phyloP scores from a whole-genome alignment of 2,113 vertebrate species.

The Suncus etruscus region DNA sequence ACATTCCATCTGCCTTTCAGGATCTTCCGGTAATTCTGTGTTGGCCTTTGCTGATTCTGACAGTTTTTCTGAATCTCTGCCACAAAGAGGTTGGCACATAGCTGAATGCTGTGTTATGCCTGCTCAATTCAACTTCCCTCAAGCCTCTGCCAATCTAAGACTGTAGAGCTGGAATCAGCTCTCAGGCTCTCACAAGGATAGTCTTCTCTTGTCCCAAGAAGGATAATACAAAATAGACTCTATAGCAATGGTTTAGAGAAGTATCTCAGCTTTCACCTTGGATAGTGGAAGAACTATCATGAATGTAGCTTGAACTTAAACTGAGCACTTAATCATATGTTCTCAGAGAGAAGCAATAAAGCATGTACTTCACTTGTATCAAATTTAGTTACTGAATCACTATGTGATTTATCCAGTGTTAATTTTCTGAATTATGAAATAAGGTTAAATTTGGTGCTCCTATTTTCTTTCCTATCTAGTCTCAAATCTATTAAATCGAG shows the following conservation, averaged over 20 bases:
- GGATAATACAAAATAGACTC: neutral
- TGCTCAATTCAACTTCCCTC: slow-evolving; percentile 29
- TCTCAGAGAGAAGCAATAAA: neutral
- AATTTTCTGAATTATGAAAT: slow-evolving; percentile 35
- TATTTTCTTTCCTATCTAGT: neutral
- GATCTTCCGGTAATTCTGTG: neutral
- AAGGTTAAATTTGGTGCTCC: neutral
- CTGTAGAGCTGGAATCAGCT: neutral
- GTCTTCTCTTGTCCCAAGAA: neutral
- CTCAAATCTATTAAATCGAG: slow-evolving; percentile 36
- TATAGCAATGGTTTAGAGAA: neutral
- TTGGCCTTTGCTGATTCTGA: slow-evolving; percentile 43
- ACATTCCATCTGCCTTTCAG: slow-evolving; percentile 50
- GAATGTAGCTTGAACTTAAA: neutral
- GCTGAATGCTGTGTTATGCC: slow-evolving; percentile 1
- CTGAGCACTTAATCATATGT: neutral
- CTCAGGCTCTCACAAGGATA: neutral
- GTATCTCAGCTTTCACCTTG: neutral
- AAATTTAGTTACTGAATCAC: neutral
- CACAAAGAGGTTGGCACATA: neutral
- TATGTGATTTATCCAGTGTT: neutral
- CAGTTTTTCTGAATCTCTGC: slow-evolving; percentile 48
- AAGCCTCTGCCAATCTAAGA: neutral
- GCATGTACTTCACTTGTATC: neutral
- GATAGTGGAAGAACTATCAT: neutral